Evolutionary conservation across 2,113 vertebrate species (phyloP).

Genomic region (Anser brachyrhynchus): DNA sequence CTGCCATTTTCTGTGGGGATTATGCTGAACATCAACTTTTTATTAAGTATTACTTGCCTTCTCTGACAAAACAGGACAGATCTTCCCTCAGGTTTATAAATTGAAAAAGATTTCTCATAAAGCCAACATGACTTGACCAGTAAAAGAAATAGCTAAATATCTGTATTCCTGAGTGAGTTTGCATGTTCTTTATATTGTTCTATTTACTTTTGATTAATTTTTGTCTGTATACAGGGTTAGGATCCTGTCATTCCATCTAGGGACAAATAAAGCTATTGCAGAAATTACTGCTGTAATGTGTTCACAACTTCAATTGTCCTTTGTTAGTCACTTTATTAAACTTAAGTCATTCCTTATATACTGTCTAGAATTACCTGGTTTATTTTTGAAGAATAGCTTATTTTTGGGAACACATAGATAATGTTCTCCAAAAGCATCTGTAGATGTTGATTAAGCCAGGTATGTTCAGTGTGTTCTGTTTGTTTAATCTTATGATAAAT

Average conservation of each 20-base stretch:
- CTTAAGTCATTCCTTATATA: neutral
- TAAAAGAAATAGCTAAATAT: neutral
- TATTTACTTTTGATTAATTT: neutral
- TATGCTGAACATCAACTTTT: neutral
- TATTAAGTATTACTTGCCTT: neutral
- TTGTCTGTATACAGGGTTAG: neutral
- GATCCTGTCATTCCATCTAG: neutral
- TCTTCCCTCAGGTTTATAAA: neutral
- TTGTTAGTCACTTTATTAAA: neutral
- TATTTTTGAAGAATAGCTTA: neutral
- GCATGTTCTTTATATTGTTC: neutral
- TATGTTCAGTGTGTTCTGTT: neutral
- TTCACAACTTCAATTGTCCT: neutral
- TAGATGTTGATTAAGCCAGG: neutral
- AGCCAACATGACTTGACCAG: neutral
- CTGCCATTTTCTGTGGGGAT: neutral
- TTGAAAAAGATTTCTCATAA: neutral
- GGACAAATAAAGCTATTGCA: neutral
- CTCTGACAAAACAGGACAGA: neutral
- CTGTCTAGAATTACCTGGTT: neutral
- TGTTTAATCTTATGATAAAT: neutral
- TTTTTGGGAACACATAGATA: neutral
- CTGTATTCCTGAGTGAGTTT: neutral
- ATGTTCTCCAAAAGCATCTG: neutral
- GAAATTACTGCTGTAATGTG: neutral